Evolutionary conservation across 2,113 vertebrate species (phyloP).

Genomic region (Mesoclemmys tuberculata): DNA sequence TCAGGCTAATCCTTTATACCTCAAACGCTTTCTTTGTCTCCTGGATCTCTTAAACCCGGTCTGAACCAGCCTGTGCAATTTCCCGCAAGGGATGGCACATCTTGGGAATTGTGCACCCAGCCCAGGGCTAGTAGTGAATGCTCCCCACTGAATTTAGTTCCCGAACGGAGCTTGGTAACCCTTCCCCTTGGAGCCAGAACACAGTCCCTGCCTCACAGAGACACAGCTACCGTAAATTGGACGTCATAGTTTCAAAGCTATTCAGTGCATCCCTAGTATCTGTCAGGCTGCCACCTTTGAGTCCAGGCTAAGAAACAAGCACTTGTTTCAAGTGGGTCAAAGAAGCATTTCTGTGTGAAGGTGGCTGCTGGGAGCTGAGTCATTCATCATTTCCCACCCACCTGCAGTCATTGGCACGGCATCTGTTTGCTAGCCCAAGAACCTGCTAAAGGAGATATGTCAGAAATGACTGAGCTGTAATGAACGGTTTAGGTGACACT

Average conservation of each 20-base stretch:
- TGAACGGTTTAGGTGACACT: background rate
- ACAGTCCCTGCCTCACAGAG: background rate
- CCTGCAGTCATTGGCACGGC: background rate
- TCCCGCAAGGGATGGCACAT: background rate
- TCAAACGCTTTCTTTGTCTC: background rate
- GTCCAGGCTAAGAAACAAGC: too few relatives aligned
- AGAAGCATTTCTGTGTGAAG: background rate
- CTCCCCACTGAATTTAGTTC: background rate
- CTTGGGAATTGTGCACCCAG: background rate
- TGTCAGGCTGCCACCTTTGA: background rate
- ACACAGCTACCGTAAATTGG: background rate
- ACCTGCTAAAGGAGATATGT: background rate
- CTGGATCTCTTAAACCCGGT: background rate
- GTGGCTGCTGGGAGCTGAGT: background rate
- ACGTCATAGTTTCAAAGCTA: background rate
- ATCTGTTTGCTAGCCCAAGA: background rate
- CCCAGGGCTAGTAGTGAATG: background rate
- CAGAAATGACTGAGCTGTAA: background rate
- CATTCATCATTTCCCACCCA: background rate
- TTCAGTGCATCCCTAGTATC: too few relatives aligned
- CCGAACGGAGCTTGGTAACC: background rate
- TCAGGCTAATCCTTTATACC: background rate
- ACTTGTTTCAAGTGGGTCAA: background rate
- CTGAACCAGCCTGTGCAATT: background rate
- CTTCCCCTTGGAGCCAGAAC: background rate